Conservation (phyloP, 2,797 vertebrate species). For the Phalloptychus januarius region DNA sequence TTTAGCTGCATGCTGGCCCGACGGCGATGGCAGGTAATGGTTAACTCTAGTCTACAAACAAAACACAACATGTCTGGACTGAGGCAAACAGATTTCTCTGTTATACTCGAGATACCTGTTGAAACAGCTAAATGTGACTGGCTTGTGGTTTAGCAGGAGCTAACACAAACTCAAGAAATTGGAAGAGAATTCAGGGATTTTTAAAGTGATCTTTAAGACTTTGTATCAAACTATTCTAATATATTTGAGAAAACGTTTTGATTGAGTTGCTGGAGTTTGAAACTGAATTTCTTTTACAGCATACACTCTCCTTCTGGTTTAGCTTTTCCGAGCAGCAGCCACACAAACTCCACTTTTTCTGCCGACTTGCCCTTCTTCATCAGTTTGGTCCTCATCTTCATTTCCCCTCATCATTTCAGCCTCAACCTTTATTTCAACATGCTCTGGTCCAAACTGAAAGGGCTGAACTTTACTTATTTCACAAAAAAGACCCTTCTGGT, state of each 20-base stretch:
- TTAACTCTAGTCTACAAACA: background rate
- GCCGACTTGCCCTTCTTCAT: background rate
- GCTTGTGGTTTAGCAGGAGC: too few species aligned
- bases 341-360: background rate
- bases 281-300: background rate
- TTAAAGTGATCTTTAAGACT: background rate
- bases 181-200: background rate
- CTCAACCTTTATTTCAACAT: background rate
- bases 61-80: background rate
- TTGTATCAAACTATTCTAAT: background rate
- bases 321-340: background rate
- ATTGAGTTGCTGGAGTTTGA: background rate
- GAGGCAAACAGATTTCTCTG: too few species aligned
- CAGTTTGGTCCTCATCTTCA: background rate
- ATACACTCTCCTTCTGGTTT: background rate
- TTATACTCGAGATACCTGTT: too few species aligned
- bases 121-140: too few species aligned
- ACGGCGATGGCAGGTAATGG: background rate
- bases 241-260: background rate
- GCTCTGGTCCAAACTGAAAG: background rate
- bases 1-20: background rate
- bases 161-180: background rate
- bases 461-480: background rate
- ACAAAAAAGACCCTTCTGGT: background rate
- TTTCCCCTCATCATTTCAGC: background rate